A percentile compares a stretch with the other conserved stretches of the same genome.
phyloP scores from a whole-genome alignment of 30 jellyfish, hydroid and myxozoan species.

The Morbakka virulenta region DNA sequence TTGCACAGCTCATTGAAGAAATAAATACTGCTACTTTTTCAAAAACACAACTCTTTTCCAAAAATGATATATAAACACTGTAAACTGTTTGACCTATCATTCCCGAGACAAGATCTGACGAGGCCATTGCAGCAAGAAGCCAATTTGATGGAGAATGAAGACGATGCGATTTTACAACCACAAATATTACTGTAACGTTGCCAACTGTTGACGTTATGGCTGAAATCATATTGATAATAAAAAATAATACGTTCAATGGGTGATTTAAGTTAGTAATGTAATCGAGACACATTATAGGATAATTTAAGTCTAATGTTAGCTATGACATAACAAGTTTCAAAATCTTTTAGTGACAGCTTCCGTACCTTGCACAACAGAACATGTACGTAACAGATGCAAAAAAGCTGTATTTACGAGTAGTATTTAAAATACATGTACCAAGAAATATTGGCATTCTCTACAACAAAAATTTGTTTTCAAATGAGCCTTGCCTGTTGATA shows the following conservation, averaged over 20 bases:
- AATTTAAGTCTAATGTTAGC: too few relatives aligned
- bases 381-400: too few relatives aligned
- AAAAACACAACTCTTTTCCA: background rate
- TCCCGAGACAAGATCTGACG: conserved; percentile 54
- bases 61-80: conserved; percentile 18
- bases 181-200: conserved; percentile 34
- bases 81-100: conserved; percentile 42
- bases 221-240: background rate
- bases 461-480: too few relatives aligned
- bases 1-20: conserved; percentile 34
- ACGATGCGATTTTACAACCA: conserved; percentile 10
- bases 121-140: conserved; percentile 36
- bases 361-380: too few relatives aligned
- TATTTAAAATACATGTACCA: too few relatives aligned
- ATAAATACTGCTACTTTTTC: conserved; percentile 41
- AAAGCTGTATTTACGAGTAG: too few relatives aligned
- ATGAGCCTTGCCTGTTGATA: too few relatives aligned
- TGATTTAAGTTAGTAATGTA: background rate
- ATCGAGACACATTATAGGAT: conserved; percentile 34
- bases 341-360: too few relatives aligned
- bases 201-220: conserved; percentile 13
- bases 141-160: conserved; percentile 24
- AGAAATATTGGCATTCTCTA: too few relatives aligned
- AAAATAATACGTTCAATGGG: background rate
- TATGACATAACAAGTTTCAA: too few relatives aligned